Percentiles rank a stretch among this genome's conserved stretches.
phyloP scores from a whole-genome alignment of 2,888 invertebrate genomes.

The Pocota personata region DNA sequence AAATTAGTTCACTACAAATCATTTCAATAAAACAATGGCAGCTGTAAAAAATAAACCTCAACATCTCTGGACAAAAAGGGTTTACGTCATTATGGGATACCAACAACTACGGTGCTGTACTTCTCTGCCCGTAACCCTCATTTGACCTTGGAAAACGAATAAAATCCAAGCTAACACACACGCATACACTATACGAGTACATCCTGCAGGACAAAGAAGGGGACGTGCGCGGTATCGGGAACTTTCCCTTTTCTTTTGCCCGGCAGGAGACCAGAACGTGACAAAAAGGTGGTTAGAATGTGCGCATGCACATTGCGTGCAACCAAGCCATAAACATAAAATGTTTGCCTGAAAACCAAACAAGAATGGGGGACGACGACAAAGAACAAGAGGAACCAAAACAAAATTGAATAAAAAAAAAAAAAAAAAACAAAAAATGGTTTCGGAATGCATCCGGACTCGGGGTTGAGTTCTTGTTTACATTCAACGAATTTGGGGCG shows the following conservation, averaged over 20 bases:
- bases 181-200: neutral
- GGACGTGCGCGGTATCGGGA: conserved; percentile 15
- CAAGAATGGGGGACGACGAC: neutral
- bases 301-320: conserved; percentile 31
- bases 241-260: conserved; percentile 16
- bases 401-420: conserved; percentile 34
- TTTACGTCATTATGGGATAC: conserved; percentile 30
- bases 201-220: neutral
- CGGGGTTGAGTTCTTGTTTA: conserved; percentile 14
- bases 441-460: conserved; percentile 27
- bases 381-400: conserved; percentile 34
- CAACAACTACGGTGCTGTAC: conserved; percentile 20
- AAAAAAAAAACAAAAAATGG: neutral
- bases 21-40: neutral
- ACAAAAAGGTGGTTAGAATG: neutral
- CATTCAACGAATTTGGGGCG: neutral
- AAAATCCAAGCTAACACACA: conserved; percentile 5
- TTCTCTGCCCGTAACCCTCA: conserved; percentile 49
- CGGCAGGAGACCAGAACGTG: neutral
- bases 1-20: neutral
- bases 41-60: neutral
- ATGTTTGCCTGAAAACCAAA: neutral
- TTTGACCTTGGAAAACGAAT: conserved; percentile 37
- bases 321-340: neutral
- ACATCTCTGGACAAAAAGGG: neutral